Conservation (phyloP, 2,888 invertebrate species). For the Xestia sexstrigata region DNA sequence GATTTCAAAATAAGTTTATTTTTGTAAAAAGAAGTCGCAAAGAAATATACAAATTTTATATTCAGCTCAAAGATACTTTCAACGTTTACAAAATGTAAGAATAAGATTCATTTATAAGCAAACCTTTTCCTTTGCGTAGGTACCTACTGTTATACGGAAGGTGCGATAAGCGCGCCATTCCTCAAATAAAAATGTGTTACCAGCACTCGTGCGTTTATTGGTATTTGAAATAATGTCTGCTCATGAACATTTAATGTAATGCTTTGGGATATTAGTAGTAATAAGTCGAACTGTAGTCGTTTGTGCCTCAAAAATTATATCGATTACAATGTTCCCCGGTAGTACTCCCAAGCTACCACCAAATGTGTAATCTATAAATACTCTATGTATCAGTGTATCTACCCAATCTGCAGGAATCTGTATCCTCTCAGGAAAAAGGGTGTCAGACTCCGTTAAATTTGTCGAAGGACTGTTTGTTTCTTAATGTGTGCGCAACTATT, state of each 20-base stretch:
- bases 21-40: constrained; percentile 1
- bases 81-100: constrained; percentile 33
- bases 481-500: constrained; percentile 3
- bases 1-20: not conserved
- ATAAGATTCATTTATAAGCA: constrained; percentile 32
- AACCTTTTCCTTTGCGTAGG: constrained; percentile 26
- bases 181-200: constrained; percentile 29
- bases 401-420: constrained; percentile 13
- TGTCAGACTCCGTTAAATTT: constrained; percentile 1
- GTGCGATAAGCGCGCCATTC: constrained; percentile 36
- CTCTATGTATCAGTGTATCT: not conserved
- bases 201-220: constrained; percentile 31
- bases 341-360: not conserved
- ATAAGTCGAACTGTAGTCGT: not conserved
- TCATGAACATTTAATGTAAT: constrained; percentile 25
- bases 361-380: constrained; percentile 17
- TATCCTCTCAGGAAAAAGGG: constrained; percentile 1
- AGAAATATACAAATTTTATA: constrained; percentile 22
- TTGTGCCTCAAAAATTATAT: not conserved
- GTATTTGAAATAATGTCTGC: constrained; percentile 47
- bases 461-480: constrained; percentile 6
- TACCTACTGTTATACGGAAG: constrained; percentile 13
- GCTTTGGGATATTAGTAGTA: constrained; percentile 19
- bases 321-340: not conserved
- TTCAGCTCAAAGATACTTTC: constrained; percentile 21